Evolutionary conservation across 2,888 invertebrate genomes (phyloP), one percentile per base, ranked within the genome.

Genomic region (Linnaemya tessellans): DNA sequence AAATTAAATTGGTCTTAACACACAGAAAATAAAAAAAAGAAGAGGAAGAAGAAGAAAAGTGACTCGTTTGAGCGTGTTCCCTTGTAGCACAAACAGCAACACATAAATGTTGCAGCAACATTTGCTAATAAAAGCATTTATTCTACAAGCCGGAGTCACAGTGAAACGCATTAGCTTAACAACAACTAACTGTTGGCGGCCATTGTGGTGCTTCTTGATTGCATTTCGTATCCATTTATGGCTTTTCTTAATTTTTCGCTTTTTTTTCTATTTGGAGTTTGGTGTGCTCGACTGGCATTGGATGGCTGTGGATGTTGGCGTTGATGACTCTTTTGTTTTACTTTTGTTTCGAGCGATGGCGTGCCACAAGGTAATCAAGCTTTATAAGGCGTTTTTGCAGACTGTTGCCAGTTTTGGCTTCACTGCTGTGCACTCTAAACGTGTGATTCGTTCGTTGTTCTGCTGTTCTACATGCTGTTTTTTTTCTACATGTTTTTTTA

Each of bases 321-420:
- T 62, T 82, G 82, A 81, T 68, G 77, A 82, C 60, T 58, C 43
- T 60, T 71, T 30, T 74, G 65, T 75, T 74, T 18, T 79, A 58
- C 51, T 68, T 41, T 49, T 54, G 58, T 74, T 77, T 75, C 65
- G 41, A 77, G 77, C 56, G 78, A 78, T 84, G 82, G 75, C 84
- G 87, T 84, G 86, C 84, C 84, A 87, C 84, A 84, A 84, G 86
- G 87, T 80, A 88, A 89, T 89, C 86, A 89, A 87, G 86, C 86
- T 80, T 80, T 67, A 80, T 87, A 87, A 88, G 88, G 88, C 88
- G 87, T 87, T 80, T 82, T 86, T 87, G 87, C 67, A 82, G 78
- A 79, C 82, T 80, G 77, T 82, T 84, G 75, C 81, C 67, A 82
- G 84, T 80, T 84, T 78, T 75, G 80, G 74, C 78, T 83, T 79